Conservation (phyloP, 1,140 invertebrate species). For the Thaumetopoea pityocampa region DNA sequence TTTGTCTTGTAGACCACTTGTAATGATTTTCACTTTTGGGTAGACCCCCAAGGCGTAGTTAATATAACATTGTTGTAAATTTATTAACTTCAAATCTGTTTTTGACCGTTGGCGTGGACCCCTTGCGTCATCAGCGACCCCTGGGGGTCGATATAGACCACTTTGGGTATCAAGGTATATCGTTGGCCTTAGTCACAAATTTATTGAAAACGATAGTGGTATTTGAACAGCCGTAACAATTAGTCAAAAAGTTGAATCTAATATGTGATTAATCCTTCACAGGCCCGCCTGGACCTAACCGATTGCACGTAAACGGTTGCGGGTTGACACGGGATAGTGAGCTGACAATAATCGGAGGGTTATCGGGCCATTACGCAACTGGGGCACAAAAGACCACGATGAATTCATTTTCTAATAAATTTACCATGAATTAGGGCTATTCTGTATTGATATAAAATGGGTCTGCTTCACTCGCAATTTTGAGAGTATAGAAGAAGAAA, state of each 20-base stretch:
- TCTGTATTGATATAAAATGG: not conserved
- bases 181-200: slow-evolving; percentile 5
- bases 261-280: slow-evolving; percentile 14
- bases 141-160: too few species aligned
- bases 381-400: slow-evolving; percentile 4
- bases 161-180: too few species aligned
- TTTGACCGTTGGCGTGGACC: too few species aligned
- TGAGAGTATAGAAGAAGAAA: too few species aligned
- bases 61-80: too few species aligned
- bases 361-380: not conserved
- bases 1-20: too few species aligned
- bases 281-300: slow-evolving; percentile 1
- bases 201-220: slow-evolving; percentile 4
- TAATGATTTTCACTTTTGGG: too few species aligned
- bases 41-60: too few species aligned
- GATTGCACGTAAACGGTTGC: slow-evolving; percentile 10
- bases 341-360: slow-evolving; percentile 8
- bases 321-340: slow-evolving; percentile 7
- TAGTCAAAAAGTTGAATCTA: slow-evolving; percentile 17
- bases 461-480: too few species aligned
- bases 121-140: too few species aligned
- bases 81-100: too few species aligned
- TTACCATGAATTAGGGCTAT: slow-evolving; percentile 6
- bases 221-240: slow-evolving; percentile 8
- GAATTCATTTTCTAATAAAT: slow-evolving; percentile 17